Evolutionary conservation across 2,797 vertebrate species (phyloP).

Genomic region (Enoplosus armatus): DNA sequence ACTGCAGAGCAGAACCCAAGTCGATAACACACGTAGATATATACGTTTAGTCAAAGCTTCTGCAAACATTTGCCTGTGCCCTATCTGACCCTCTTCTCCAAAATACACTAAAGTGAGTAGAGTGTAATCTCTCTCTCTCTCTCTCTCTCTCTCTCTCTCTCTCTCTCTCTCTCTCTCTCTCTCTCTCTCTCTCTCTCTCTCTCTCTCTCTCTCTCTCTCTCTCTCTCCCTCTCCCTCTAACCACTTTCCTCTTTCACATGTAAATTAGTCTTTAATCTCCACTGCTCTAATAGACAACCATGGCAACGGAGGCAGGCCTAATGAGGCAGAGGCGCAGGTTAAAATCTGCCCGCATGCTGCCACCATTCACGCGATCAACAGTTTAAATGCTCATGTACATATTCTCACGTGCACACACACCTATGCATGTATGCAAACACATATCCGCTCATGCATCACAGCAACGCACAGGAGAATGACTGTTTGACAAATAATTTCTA

Average conservation of each 20-base stretch:
- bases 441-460: slow-evolving; percentile 7
- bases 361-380: slow-evolving; percentile 70
- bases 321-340: slow-evolving; percentile 87
- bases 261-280: slow-evolving; percentile 87
- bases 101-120: slow-evolving; percentile 59
- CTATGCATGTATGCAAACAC: slow-evolving; percentile 4
- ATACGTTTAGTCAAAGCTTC: slow-evolving; percentile 61
- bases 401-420: slow-evolving; percentile 18
- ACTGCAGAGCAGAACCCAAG: not conserved
- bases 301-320: slow-evolving; percentile 87
- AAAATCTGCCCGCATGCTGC: slow-evolving; percentile 75
- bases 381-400: slow-evolving; percentile 57
- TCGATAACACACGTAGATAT: slow-evolving; percentile 25
- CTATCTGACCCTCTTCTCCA: slow-evolving; percentile 64
- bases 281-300: slow-evolving; percentile 86
- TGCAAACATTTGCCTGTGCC: slow-evolving; percentile 69
- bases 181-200: slow-evolving; percentile 43
- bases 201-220: slow-evolving; percentile 52
- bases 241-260: slow-evolving; percentile 83
- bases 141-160: slow-evolving; percentile 43
- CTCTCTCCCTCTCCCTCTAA: slow-evolving; percentile 42
- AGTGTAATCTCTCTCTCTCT: slow-evolving; percentile 51
- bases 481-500: not conserved
- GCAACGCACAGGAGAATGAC: not conserved
- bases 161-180: slow-evolving; percentile 45